Percentiles rank a stretch among this genome's conserved stretches.
These are phyloP conservation scores for Psylliodes chrysocephalus DNA, from an alignment of 2,888 invertebrate genomes.

Conservation along the genomic window DNA sequence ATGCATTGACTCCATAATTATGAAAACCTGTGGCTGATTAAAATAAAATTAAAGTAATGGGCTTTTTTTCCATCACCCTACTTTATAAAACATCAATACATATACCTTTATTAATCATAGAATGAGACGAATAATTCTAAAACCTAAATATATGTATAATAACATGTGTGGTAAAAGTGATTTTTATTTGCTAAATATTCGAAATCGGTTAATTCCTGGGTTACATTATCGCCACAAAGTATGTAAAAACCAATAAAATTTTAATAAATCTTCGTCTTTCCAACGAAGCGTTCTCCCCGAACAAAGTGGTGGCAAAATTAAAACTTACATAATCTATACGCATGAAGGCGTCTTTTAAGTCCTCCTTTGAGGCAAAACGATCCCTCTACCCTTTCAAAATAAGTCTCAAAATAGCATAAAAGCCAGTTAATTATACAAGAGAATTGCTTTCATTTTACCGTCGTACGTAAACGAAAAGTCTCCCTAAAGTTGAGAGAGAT, in stretches of 20 bases:
- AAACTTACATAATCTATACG: conserved; percentile 59
- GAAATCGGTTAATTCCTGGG: conserved; percentile 22
- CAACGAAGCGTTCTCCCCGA: conserved; percentile 18
- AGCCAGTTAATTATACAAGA: conserved; percentile 63
- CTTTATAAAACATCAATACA: too few species aligned
- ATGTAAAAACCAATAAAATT: conserved; percentile 50
- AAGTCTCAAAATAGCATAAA: conserved; percentile 60
- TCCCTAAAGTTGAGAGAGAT: conserved; percentile 55
- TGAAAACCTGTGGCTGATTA: too few species aligned
- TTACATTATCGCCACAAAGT: conserved; percentile 29
- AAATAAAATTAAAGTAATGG: too few species aligned
- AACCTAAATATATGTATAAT: too few species aligned
- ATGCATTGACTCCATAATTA: too few species aligned
- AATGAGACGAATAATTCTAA: too few species aligned
- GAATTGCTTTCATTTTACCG: conserved; percentile 59
- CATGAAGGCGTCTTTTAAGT: conserved; percentile 59
- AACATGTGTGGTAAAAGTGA: neutral
- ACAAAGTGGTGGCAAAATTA: conserved; percentile 48
- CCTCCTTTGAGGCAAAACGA: conserved; percentile 54
- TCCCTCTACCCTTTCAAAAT: conserved; percentile 57
- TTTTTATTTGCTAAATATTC: conserved; percentile 3
- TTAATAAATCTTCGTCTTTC: conserved; percentile 58
- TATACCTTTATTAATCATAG: too few species aligned
- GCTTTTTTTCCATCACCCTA: too few species aligned
- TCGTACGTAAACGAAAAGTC: conserved; percentile 55